Percentiles rank a stretch among this genome's conserved stretches.
Evolutionary conservation across 2,797 vertebrate species (phyloP).

Genomic region (Eremophila alpestris): DNA sequence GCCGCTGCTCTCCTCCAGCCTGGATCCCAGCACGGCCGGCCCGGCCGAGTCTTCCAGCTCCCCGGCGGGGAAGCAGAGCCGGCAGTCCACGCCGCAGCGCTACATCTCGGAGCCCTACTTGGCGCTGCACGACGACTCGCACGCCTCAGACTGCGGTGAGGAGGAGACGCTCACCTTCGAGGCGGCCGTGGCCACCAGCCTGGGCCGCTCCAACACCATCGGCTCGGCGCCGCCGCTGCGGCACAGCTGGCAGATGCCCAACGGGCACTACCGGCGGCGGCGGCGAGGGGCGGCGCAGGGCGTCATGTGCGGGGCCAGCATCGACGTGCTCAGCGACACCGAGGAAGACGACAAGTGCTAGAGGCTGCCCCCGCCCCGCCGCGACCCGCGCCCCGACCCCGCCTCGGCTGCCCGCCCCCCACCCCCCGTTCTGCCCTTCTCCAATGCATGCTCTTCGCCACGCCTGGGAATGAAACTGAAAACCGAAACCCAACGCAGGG

Average conservation of each 20-base stretch:
- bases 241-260: constrained; percentile 97
- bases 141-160: constrained; percentile 83
- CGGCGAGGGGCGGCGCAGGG: constrained; percentile 81
- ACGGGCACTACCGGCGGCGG: constrained; percentile 91
- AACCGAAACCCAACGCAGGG: constrained; percentile 62
- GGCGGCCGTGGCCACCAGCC: constrained; percentile 90
- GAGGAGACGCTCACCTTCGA: constrained; percentile 95
- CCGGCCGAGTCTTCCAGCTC: constrained; percentile 75
- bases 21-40: constrained; percentile 70
- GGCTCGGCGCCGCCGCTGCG: constrained; percentile 91
- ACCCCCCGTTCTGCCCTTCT: constrained; percentile 44
- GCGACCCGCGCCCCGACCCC: background rate
- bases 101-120: constrained; percentile 98
- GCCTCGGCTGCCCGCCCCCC: background rate
- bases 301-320: constrained; percentile 79
- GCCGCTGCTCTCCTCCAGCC: constrained; percentile 67
- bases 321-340: constrained; percentile 91
- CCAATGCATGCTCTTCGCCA: constrained; percentile 78
- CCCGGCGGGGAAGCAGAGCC: constrained; percentile 75
- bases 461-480: constrained; percentile 68
- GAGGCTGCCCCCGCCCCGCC: constrained; percentile 64
- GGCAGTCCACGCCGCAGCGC: constrained; percentile 87
- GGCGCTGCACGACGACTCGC: constrained; percentile 86
- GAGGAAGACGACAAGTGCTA: constrained; percentile 98
- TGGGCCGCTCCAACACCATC: constrained; percentile 91